Conservation (phyloP, 1,140 invertebrate species). For the Drosophila parvula region DNA sequence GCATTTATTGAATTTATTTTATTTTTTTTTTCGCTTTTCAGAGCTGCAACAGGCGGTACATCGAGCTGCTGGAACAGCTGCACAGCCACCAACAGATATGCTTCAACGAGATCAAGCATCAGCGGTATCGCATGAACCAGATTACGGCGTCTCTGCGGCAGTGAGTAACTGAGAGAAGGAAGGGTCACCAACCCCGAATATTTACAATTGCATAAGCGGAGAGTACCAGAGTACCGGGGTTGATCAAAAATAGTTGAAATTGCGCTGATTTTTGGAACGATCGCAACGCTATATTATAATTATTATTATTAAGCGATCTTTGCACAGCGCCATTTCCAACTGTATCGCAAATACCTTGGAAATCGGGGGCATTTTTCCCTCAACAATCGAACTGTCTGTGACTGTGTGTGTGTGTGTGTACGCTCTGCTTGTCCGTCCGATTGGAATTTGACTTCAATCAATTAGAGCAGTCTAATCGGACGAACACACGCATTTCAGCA, state of each 20-base stretch:
- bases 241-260: not conserved
- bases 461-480: slow-evolving; percentile 65
- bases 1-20: not conserved
- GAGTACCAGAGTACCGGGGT: not conserved
- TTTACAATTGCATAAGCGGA: not conserved
- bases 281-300: too few species aligned
- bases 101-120: slow-evolving; percentile 93
- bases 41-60: slow-evolving; percentile 92
- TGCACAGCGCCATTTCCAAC: slow-evolving; percentile 15
- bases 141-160: slow-evolving; percentile 91
- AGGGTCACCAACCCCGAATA: not conserved
- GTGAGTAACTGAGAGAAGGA: slow-evolving; percentile 86
- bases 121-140: slow-evolving; percentile 93
- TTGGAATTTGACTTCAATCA: slow-evolving; percentile 75
- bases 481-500: slow-evolving; percentile 38
- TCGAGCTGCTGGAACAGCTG: slow-evolving; percentile 92
- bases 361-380: slow-evolving; percentile 11
- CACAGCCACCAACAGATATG: slow-evolving; percentile 94
- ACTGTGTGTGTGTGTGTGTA: not conserved
- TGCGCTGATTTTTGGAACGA: not conserved
- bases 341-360: slow-evolving; percentile 18
- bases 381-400: not conserved
- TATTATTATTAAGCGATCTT: slow-evolving; percentile 8
- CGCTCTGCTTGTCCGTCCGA: slow-evolving; percentile 15
- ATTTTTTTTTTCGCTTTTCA: slow-evolving; percentile 31